phyloP scores from a whole-genome alignment of 2,113 vertebrate genomes.

The Leptodactylus fuscus region DNA sequence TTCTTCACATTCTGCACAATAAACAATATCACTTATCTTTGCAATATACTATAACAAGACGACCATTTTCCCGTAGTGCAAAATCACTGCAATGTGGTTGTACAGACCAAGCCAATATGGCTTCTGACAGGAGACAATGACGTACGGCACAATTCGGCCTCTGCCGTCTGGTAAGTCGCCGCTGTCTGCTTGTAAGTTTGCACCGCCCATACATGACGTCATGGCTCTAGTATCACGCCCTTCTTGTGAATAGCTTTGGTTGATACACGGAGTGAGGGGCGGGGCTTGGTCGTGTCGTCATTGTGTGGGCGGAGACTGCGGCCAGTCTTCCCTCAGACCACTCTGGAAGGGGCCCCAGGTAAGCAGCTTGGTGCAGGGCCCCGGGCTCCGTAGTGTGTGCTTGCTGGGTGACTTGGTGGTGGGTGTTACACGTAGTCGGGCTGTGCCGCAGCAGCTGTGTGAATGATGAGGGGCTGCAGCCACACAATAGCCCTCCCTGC shows the following conservation, averaged over 20 bases:
- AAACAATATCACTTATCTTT: neutral
- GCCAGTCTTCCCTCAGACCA: conserved; percentile 21
- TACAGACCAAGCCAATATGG: neutral
- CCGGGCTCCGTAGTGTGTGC: neutral
- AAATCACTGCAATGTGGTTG: too few relatives aligned
- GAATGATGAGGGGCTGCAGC: neutral
- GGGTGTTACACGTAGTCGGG: too few relatives aligned
- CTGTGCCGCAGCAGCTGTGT: neutral
- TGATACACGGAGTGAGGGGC: neutral
- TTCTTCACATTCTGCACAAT: neutral
- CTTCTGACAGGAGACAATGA: neutral
- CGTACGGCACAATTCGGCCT: neutral
- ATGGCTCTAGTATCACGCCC: neutral
- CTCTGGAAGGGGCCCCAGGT: conserved; percentile 47
- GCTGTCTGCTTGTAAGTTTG: neutral
- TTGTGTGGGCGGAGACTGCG: neutral
- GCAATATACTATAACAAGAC: too few relatives aligned
- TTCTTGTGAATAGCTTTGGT: neutral
- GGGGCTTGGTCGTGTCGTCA: neutral
- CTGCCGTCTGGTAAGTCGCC: neutral
- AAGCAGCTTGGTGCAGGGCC: neutral
- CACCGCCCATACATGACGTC: neutral
- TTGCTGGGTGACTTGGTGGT: neutral
- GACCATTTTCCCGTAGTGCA: neutral
- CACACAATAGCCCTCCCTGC: neutral